Evolutionary conservation across 2,888 invertebrate species (phyloP).

Genomic region (Brachypalpus laphriformis): DNA sequence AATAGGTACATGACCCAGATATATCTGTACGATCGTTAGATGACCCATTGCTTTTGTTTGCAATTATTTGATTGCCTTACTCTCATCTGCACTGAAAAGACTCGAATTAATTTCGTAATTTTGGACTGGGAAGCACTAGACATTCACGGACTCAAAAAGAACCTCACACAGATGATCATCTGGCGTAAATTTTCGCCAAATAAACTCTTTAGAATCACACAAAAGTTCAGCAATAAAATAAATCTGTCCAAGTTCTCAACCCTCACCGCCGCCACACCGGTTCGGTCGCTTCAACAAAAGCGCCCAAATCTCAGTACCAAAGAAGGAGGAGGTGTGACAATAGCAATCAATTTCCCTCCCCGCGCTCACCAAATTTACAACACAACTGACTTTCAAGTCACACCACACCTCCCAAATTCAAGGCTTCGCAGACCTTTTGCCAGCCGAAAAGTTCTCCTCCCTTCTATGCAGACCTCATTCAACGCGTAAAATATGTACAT

Average conservation of each 20-base stretch:
- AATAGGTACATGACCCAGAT: too few relatives aligned
- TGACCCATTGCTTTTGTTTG: too few relatives aligned
- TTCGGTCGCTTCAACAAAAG: constrained; percentile 38
- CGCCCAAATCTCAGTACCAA: constrained; percentile 27
- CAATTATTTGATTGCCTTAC: too few relatives aligned
- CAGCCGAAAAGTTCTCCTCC: constrained; percentile 26
- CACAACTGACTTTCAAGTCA: background rate
- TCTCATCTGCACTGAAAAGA: too few relatives aligned
- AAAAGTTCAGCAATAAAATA: constrained; percentile 43
- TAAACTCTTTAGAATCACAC: constrained; percentile 21
- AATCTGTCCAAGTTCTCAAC: constrained; percentile 32
- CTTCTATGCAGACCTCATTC: constrained; percentile 47
- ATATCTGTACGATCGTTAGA: too few relatives aligned
- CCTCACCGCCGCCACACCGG: background rate
- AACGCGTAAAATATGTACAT: constrained; percentile 68
- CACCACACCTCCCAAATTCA: background rate
- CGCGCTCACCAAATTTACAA: background rate
- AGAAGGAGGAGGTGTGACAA: constrained; percentile 75
- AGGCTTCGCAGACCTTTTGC: constrained; percentile 15
- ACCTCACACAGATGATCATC: too few relatives aligned
- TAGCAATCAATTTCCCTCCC: constrained; percentile 73
- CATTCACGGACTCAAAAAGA: too few relatives aligned
- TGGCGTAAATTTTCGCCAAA: background rate
- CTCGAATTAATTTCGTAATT: too few relatives aligned
- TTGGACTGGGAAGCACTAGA: too few relatives aligned